phyloP scores from a whole-genome alignment of 1,140 invertebrate genomes.

The Leptinotarsa lineolata region DNA sequence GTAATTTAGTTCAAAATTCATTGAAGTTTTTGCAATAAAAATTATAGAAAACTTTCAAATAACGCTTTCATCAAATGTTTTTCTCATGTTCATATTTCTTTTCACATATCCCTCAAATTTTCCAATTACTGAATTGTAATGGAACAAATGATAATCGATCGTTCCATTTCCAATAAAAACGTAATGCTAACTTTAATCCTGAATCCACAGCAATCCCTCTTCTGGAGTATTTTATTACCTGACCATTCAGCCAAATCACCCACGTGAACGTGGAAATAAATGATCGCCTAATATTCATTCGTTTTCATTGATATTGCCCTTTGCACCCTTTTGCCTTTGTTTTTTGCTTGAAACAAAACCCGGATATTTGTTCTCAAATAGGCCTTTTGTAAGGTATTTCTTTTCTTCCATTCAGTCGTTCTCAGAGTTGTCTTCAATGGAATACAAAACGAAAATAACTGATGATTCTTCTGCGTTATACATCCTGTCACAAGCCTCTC shows the following conservation, averaged over 20 bases:
- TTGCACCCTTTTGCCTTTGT: neutral
- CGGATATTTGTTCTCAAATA: neutral
- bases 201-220: slow-evolving; percentile 7
- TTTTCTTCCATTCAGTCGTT: no score
- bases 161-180: no score
- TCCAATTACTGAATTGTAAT: neutral
- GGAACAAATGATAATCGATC: no score
- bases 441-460: no score
- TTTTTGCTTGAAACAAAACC: neutral
- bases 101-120: neutral
- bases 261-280: slow-evolving; percentile 13
- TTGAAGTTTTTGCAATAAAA: no score
- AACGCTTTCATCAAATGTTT: neutral
- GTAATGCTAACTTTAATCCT: neutral
- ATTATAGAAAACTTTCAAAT: no score
- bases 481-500: no score
- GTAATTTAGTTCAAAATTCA: no score
- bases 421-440: no score
- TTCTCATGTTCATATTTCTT: neutral
- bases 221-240: slow-evolving; percentile 2
- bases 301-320: slow-evolving; percentile 10
- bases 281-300: slow-evolving; percentile 7
- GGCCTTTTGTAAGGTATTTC: neutral
- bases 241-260: neutral
- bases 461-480: no score